phyloP scores from a whole-genome alignment of 2,888 invertebrate genomes.

The Drosophila lacicola region DNA sequence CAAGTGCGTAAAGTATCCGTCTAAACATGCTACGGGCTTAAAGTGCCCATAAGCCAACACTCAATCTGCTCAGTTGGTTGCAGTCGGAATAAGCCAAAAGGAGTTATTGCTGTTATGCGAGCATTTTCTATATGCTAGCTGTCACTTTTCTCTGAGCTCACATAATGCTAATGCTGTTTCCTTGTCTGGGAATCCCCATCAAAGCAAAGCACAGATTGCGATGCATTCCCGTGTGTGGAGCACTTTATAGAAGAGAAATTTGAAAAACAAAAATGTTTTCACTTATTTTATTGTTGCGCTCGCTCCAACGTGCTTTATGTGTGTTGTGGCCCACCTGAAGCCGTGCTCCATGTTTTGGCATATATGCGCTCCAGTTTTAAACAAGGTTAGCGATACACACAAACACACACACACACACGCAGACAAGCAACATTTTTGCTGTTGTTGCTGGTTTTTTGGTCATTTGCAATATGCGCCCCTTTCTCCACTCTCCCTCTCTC shows the following conservation, averaged over 20 bases:
- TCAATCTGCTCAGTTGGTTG: conserved; percentile 9
- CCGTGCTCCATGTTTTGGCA: conserved; percentile 25
- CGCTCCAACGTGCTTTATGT: background rate
- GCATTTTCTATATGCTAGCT: conserved; percentile 23
- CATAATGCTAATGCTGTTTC: conserved; percentile 51
- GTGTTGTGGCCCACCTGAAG: conserved; percentile 30
- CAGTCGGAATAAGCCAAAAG: conserved; percentile 13
- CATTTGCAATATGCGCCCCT: conserved; percentile 74
- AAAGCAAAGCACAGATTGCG: conserved; percentile 22
- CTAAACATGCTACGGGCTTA: too few relatives aligned
- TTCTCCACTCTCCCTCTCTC: conserved; percentile 17
- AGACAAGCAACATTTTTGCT: conserved; percentile 47
- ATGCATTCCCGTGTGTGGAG: conserved; percentile 13
- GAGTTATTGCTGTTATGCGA: conserved; percentile 38
- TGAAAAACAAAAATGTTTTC: conserved; percentile 19
- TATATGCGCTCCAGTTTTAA: conserved; percentile 75
- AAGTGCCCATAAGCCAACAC: background rate
- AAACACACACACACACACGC: conserved; percentile 30
- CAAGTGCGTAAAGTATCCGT: too few relatives aligned
- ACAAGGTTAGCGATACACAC: conserved; percentile 68
- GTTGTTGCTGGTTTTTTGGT: conserved; percentile 62
- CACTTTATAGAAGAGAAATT: conserved; percentile 25
- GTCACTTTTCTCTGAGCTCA: conserved; percentile 11
- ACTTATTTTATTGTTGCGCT: conserved; percentile 42
- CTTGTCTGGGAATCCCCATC: conserved; percentile 40